phyloP scores from a whole-genome alignment of 2,113 vertebrate genomes.

The Hassar affinis region DNA sequence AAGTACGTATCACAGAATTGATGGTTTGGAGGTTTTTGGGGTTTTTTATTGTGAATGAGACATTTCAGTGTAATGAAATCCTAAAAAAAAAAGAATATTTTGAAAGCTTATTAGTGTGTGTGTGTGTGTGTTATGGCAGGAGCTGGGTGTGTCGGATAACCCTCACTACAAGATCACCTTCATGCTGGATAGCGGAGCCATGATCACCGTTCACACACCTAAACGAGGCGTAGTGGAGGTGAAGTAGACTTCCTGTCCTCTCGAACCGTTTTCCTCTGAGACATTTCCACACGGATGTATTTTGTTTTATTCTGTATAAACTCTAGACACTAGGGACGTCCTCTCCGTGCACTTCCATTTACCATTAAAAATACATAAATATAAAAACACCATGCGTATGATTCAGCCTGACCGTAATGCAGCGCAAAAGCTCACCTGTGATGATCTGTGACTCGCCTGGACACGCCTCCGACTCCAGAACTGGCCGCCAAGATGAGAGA shows the following conservation, averaged over 20 bases:
- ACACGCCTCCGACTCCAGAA: too few relatives aligned
- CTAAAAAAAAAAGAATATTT: too few relatives aligned
- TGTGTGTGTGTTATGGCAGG: slow-evolving; percentile 68
- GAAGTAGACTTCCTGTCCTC: slow-evolving; percentile 43
- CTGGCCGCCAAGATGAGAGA: too few relatives aligned
- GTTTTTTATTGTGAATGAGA: background rate
- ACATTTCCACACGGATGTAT: background rate
- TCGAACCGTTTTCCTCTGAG: too few relatives aligned
- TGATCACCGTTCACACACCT: slow-evolving; percentile 98
- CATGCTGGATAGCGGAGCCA: slow-evolving; percentile 97
- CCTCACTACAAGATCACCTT: slow-evolving; percentile 97
- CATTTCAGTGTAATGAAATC: too few relatives aligned
- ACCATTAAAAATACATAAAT: too few relatives aligned
- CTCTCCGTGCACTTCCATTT: too few relatives aligned
- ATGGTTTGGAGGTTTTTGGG: too few relatives aligned
- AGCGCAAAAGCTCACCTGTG: too few relatives aligned
- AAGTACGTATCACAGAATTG: slow-evolving; percentile 70
- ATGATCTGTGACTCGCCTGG: too few relatives aligned
- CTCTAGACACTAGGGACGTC: background rate
- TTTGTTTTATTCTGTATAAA: background rate
- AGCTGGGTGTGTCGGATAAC: slow-evolving; percentile 94
- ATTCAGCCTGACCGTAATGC: too few relatives aligned
- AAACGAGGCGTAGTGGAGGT: slow-evolving; percentile 96
- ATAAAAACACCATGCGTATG: too few relatives aligned
- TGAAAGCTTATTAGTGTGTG: slow-evolving; percentile 39